These are phyloP conservation scores for Lacerta viridis DNA, from an alignment of 2,797 vertebrate genomes.

Conservation along the genomic window DNA sequence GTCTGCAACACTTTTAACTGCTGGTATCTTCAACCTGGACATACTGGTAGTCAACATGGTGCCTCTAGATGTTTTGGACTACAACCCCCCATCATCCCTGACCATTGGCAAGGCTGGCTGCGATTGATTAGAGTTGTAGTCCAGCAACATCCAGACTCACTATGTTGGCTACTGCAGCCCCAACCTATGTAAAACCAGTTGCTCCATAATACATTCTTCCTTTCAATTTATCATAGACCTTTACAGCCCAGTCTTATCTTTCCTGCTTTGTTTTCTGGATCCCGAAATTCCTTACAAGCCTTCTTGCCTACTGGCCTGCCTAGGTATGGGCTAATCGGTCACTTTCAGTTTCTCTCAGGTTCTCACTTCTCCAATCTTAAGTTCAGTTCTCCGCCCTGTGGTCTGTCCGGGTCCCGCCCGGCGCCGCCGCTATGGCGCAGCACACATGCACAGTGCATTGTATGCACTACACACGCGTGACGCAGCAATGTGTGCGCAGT, in stretches of 20 bases:
- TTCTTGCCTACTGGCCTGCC: not conserved
- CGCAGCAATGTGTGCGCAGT: no score
- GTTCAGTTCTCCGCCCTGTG: no score
- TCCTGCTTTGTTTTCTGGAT: not conserved
- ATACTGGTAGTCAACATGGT: not conserved
- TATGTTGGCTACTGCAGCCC: not conserved
- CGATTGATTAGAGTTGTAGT: no score
- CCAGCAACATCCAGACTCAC: no score
- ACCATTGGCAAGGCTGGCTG: not conserved
- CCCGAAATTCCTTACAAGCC: no score
- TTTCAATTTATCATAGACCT: not conserved
- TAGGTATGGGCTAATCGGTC: no score
- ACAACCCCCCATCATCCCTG: not conserved
- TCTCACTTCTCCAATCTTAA: no score
- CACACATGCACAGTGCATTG: no score
- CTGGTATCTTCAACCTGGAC: not conserved
- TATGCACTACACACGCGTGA: no score
- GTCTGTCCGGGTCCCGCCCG: no score
- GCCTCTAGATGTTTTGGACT: not conserved
- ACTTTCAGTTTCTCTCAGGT: no score
- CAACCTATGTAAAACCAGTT: not conserved
- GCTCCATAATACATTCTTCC: not conserved
- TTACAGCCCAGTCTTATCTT: not conserved
- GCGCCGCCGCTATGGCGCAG: no score
- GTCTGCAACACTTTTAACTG: not conserved